Conservation (phyloP, 2,113 vertebrate genomes). For the Burhinus bistriatus region DNA sequence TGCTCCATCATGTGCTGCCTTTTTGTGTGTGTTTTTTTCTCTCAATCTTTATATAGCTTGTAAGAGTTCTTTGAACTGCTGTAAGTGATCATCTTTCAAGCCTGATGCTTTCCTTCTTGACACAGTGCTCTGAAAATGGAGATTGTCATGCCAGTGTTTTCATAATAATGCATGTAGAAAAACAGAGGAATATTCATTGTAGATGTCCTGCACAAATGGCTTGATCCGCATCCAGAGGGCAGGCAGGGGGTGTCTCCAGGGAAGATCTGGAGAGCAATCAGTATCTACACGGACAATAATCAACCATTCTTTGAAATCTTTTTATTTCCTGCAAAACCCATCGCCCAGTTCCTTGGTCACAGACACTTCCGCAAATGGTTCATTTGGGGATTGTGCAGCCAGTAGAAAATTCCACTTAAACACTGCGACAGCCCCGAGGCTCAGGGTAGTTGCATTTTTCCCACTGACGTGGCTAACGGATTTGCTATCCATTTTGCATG, state of each 20-base stretch:
- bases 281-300: slow-evolving; percentile 28
- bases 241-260: slow-evolving; percentile 43
- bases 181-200: background rate
- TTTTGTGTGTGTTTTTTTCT: background rate
- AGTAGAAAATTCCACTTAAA: slow-evolving; percentile 29
- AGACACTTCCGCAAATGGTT: slow-evolving; percentile 24
- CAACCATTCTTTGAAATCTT: slow-evolving; percentile 41
- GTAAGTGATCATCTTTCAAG: slow-evolving; percentile 44
- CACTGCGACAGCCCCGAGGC: background rate
- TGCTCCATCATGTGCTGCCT: slow-evolving; percentile 17
- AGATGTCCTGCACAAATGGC: slow-evolving; percentile 24
- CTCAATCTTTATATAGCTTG: background rate
- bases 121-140: slow-evolving; percentile 17
- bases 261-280: slow-evolving; percentile 30
- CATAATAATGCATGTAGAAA: background rate
- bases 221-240: slow-evolving; percentile 42
- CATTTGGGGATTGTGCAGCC: slow-evolving; percentile 22
- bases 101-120: slow-evolving; percentile 44
- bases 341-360: background rate
- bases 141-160: slow-evolving; percentile 19
- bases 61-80: slow-evolving; percentile 40
- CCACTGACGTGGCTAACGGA: background rate
- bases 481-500: background rate
- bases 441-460: background rate
- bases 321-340: slow-evolving; percentile 22